Percentiles rank a stretch among this genome's conserved stretches.
phyloP scores from a whole-genome alignment of 2,797 vertebrate genomes.

The Amniataba percoides region DNA sequence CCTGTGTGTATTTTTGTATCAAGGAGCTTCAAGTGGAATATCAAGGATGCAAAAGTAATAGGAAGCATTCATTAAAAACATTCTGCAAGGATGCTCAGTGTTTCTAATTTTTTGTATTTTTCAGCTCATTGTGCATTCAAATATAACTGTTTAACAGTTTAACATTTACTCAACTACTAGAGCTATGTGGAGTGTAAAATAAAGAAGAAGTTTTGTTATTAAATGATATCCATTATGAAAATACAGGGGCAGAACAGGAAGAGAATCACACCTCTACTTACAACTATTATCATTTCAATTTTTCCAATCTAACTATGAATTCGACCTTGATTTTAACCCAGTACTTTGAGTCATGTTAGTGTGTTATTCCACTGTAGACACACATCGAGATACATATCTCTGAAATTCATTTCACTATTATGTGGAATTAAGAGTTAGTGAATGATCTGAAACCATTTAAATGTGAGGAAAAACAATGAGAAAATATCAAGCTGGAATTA shows the following conservation, averaged over 20 bases:
- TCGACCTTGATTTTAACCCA: background rate
- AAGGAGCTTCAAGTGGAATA: background rate
- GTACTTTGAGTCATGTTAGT: background rate
- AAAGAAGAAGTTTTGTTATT: too few relatives aligned
- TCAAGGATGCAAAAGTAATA: background rate
- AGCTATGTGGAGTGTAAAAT: too few relatives aligned
- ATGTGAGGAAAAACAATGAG: background rate
- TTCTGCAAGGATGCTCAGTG: background rate
- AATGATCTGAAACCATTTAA: background rate
- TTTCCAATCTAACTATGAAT: too few relatives aligned
- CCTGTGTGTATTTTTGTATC: background rate
- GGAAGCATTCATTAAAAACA: background rate
- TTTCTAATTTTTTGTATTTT: background rate
- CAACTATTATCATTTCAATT: background rate
- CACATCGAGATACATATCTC: background rate
- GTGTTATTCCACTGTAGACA: too few relatives aligned
- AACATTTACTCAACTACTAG: too few relatives aligned
- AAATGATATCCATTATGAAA: too few relatives aligned
- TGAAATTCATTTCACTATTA: background rate
- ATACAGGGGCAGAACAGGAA: too few relatives aligned
- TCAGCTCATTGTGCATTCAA: background rate
- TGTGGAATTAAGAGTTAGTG: background rate
- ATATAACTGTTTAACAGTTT: background rate
- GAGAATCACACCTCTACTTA: background rate
- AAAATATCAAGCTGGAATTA: background rate